These are phyloP conservation scores for Hypomecis atomaria DNA, from an alignment of 2,888 invertebrate species.

Conservation along the genomic window DNA sequence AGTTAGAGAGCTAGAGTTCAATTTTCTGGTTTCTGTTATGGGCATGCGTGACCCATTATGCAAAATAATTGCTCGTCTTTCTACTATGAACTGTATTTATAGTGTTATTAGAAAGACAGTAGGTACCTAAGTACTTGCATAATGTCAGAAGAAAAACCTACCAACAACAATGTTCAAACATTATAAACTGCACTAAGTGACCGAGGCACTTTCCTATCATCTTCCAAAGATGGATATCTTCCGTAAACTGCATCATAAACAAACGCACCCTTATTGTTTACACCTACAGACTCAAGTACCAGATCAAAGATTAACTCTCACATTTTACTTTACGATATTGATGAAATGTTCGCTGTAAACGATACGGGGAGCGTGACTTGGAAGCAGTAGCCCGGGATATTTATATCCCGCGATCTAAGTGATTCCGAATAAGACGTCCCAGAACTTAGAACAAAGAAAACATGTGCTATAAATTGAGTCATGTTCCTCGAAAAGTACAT, in stretches of 20 bases:
- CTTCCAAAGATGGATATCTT: slow-evolving; percentile 35
- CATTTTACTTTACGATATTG: slow-evolving; percentile 65
- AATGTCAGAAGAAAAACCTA: too few relatives aligned
- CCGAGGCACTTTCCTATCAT: background rate
- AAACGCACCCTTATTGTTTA: slow-evolving; percentile 52
- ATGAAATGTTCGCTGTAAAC: slow-evolving; percentile 59
- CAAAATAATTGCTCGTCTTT: too few relatives aligned
- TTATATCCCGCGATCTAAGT: slow-evolving; percentile 44
- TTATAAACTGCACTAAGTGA: background rate
- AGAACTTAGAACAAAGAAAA: slow-evolving; percentile 26
- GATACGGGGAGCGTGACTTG: slow-evolving; percentile 46
- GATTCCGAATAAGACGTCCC: slow-evolving; percentile 27
- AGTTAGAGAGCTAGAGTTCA: too few relatives aligned
- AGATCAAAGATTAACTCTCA: slow-evolving; percentile 36
- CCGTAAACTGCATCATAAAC: slow-evolving; percentile 38
- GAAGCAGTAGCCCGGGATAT: slow-evolving; percentile 42
- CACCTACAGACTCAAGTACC: slow-evolving; percentile 39
- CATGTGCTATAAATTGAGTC: slow-evolving; percentile 28
- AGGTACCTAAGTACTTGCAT: too few relatives aligned
- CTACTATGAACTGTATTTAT: too few relatives aligned
- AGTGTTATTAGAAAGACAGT: too few relatives aligned
- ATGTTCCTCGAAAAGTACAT: slow-evolving; percentile 28
- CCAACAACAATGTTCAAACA: too few relatives aligned
- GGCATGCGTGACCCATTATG: too few relatives aligned
- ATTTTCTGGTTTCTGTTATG: too few relatives aligned